Conservation (phyloP, 2,113 vertebrate genomes). For the Suricata suricatta region DNA sequence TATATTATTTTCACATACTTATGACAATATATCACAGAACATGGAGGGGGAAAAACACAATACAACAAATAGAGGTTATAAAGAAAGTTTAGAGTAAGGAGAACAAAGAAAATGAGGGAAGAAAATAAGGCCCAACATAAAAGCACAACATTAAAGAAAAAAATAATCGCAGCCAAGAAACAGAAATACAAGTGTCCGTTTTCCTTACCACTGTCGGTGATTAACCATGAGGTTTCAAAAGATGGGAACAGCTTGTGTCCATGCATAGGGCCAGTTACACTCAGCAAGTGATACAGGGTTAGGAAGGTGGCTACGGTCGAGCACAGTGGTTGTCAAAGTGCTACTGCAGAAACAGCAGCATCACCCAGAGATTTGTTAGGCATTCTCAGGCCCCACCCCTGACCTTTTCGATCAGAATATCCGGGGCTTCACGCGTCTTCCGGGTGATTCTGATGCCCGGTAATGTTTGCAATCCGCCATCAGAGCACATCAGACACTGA, state of each 20-base stretch:
- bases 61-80: neutral
- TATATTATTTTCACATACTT: constrained; percentile 24
- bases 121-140: neutral
- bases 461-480: neutral
- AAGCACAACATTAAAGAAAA: constrained; percentile 25
- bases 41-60: neutral
- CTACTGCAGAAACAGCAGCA: neutral
- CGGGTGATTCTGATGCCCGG: neutral
- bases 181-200: neutral
- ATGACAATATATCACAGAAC: constrained; percentile 40
- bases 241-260: neutral
- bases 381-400: neutral
- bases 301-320: neutral
- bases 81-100: constrained; percentile 39
- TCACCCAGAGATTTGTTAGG: neutral
- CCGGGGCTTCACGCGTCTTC: neutral
- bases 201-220: neutral
- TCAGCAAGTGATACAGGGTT: neutral
- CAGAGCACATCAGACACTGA: neutral
- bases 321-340: neutral
- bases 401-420: neutral
- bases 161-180: neutral
- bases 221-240: neutral
- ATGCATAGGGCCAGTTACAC: neutral
- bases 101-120: constrained; percentile 6